Conservation (phyloP, 2,888 invertebrate species). For the Conops quadrifasciatus region DNA sequence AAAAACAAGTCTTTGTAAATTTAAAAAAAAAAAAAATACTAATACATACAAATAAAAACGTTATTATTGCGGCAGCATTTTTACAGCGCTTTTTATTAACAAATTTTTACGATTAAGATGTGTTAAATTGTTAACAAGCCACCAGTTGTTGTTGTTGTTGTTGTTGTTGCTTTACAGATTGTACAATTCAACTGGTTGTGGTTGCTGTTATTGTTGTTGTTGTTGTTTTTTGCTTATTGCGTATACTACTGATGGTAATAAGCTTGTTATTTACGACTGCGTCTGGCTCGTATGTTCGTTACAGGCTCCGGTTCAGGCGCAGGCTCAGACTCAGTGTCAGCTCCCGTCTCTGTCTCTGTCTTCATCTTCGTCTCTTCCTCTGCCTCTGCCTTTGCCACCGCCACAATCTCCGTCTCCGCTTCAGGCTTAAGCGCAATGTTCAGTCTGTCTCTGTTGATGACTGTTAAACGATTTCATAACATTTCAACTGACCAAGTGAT, state of each 20-base stretch:
- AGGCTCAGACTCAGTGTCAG: not conserved
- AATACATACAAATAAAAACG: not conserved
- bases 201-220: conserved; percentile 37
- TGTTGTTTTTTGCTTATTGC: conserved; percentile 11
- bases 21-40: not conserved
- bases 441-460: conserved; percentile 13
- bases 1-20: not conserved
- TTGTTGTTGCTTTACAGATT: conserved; percentile 21
- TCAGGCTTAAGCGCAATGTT: not conserved
- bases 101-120: conserved; percentile 65
- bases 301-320: not conserved
- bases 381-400: not conserved
- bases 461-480: conserved; percentile 25
- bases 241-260: conserved; percentile 29
- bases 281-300: conserved; percentile 18
- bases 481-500: conserved; percentile 10
- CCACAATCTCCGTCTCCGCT: not conserved
- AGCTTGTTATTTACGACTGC: conserved; percentile 33
- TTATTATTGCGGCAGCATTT: not conserved
- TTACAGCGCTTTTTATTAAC: conserved; percentile 52
- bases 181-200: not conserved
- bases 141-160: conserved; percentile 45
- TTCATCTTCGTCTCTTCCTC: not conserved
- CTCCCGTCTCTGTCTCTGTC: not conserved
- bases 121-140: conserved; percentile 66